Percentiles rank a stretch among this genome's conserved stretches.
phyloP scores from a whole-genome alignment of 2,888 invertebrate species.

The Meiosimyza decipiens region DNA sequence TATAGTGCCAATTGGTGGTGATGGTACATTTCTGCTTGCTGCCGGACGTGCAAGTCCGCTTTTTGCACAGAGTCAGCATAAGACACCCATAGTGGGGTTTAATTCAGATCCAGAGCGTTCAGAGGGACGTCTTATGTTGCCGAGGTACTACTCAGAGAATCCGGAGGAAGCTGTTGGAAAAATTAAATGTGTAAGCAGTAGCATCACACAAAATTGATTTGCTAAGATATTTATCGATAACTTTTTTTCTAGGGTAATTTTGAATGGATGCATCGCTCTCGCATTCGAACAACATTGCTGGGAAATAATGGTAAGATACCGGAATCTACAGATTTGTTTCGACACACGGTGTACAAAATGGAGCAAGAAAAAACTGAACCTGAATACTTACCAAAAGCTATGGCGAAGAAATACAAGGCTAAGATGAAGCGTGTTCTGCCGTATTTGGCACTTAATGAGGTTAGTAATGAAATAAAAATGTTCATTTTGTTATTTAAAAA shows the following conservation, averaged over 20 bases:
- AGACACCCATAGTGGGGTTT: slow-evolving; percentile 95
- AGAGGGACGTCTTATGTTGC: slow-evolving; percentile 92
- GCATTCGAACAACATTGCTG: slow-evolving; percentile 88
- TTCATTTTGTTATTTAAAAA: too few relatives aligned
- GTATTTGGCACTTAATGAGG: slow-evolving; percentile 95
- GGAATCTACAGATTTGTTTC: slow-evolving; percentile 68
- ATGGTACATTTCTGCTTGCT: slow-evolving; percentile 96
- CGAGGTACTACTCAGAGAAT: slow-evolving; percentile 84
- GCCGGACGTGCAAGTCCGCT: slow-evolving; percentile 72
- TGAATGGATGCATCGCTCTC: slow-evolving; percentile 86
- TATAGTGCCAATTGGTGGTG: slow-evolving; percentile 90
- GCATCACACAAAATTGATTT: background rate
- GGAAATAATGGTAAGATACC: slow-evolving; percentile 70
- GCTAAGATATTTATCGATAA: background rate
- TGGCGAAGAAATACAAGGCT: slow-evolving; percentile 61
- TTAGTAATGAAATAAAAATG: slow-evolving; percentile 53
- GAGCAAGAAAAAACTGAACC: slow-evolving; percentile 62
- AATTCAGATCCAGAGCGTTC: slow-evolving; percentile 96
- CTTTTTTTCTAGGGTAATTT: slow-evolving; percentile 75
- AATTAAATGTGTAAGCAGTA: slow-evolving; percentile 74
- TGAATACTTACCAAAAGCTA: slow-evolving; percentile 54
- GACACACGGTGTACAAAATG: slow-evolving; percentile 63
- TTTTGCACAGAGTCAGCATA: slow-evolving; percentile 65
- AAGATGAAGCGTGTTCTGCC: slow-evolving; percentile 76
- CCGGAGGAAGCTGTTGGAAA: slow-evolving; percentile 82